Percentiles rank a stretch among this genome's conserved stretches.
These are phyloP conservation scores for Metaphire vulgaris DNA, from an alignment of 1,140 invertebrate genomes.

Conservation along the genomic window DNA sequence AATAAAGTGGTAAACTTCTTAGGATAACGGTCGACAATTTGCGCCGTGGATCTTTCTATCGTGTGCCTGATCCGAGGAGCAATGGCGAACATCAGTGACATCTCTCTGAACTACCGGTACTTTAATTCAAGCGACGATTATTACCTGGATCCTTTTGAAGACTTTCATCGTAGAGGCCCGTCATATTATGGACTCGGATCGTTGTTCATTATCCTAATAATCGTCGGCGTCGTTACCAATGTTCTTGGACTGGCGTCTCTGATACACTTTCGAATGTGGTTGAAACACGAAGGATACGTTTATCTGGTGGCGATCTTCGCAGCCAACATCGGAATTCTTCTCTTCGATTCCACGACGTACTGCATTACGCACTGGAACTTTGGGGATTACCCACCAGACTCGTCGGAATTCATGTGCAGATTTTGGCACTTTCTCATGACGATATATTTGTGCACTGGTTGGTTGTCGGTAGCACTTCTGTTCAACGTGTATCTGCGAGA, in stretches of 20 bases:
- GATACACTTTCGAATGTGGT: not conserved
- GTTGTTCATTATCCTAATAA: too few species aligned
- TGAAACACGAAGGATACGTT: constrained; percentile 2
- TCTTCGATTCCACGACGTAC: not conserved
- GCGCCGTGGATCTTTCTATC: too few species aligned
- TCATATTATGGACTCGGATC: too few species aligned
- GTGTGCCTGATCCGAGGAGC: too few species aligned
- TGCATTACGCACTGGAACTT: not conserved
- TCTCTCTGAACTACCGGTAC: too few species aligned
- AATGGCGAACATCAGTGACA: too few species aligned
- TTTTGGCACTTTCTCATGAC: not conserved
- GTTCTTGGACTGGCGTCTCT: not conserved
- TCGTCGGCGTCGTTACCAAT: not conserved
- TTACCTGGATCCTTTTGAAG: too few species aligned
- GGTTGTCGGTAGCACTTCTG: not conserved
- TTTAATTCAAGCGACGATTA: too few species aligned
- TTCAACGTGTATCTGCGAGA: not conserved
- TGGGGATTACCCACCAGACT: not conserved
- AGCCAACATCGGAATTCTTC: not conserved
- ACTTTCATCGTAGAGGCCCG: too few species aligned
- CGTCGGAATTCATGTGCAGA: not conserved
- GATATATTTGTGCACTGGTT: not conserved
- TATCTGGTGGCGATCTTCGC: not conserved
- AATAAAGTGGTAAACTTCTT: too few species aligned
- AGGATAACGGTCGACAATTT: too few species aligned